Evolutionary conservation across 2,113 vertebrate genomes (phyloP).

Genomic region (Plecotus auritus): DNA sequence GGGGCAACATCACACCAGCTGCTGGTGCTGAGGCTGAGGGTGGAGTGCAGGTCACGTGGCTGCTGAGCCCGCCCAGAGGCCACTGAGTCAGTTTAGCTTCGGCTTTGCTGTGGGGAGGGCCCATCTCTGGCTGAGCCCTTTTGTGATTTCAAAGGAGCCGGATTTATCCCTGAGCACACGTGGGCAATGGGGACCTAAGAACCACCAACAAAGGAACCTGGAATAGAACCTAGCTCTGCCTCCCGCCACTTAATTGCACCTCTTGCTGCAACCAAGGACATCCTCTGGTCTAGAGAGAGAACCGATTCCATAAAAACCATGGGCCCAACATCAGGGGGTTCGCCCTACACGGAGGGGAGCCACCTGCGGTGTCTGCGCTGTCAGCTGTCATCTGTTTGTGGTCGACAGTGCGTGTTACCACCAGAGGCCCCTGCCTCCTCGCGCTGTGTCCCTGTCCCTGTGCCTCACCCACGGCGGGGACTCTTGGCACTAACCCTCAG

Average conservation of each 20-base stretch:
- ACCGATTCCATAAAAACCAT: accelerated
- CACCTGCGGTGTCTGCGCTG: accelerated
- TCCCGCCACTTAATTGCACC: neutral
- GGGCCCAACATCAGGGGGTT: no score
- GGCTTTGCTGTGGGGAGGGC: neutral
- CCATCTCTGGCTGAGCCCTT: neutral
- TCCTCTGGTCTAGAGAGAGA: no score
- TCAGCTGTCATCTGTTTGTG: accelerated
- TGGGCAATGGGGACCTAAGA: neutral
- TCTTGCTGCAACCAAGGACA: neutral
- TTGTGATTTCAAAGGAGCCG: conserved; percentile 28
- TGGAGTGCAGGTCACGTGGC: accelerated
- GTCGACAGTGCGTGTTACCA: no score
- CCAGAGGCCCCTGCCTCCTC: accelerated
- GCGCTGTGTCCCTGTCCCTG: accelerated
- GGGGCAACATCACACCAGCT: neutral
- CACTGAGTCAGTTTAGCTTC: neutral
- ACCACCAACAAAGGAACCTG: neutral
- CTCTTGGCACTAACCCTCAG: neutral
- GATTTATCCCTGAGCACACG: conserved; percentile 18
- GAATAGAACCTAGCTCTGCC: neutral
- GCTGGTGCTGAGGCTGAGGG: neutral
- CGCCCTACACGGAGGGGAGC: neutral
- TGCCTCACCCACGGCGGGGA: accelerated
- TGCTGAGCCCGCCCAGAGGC: neutral